Evolutionary conservation across 92 coral and sea anemone genomes (phyloP).

Genomic region (Heteractis magnifica): DNA sequence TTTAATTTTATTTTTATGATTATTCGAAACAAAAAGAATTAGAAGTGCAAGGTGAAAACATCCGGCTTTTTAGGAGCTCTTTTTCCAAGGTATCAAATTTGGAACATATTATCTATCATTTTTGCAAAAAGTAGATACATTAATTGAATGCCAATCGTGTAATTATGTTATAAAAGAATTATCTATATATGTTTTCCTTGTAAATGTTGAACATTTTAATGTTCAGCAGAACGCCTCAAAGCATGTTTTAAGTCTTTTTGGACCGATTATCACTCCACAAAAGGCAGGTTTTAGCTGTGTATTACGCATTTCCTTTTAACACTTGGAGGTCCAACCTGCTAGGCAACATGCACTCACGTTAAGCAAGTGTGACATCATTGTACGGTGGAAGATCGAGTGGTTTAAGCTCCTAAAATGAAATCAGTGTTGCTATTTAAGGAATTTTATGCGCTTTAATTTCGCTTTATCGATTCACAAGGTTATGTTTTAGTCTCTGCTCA

Average conservation of each 20-base stretch:
- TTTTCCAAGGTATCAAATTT: too few species aligned
- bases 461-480: too few species aligned
- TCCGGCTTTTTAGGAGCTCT: too few species aligned
- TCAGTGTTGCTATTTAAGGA: neutral
- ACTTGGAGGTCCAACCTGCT: neutral
- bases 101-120: too few species aligned
- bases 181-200: neutral
- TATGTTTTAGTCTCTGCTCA: too few species aligned
- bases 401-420: neutral
- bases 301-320: conserved; percentile 1
- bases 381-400: neutral
- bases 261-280: neutral
- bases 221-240: neutral
- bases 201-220: neutral
- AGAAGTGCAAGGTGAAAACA: too few species aligned
- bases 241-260: neutral
- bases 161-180: too few species aligned
- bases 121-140: too few species aligned
- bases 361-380: neutral
- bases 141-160: too few species aligned
- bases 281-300: neutral
- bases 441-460: neutral
- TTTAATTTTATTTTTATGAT: too few species aligned
- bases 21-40: too few species aligned
- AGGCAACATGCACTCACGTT: neutral